Percentiles rank a stretch among this genome's conserved stretches.
Evolutionary conservation across 2,113 vertebrate genomes (phyloP).

Genomic region (Oncorhynchus masou): DNA sequence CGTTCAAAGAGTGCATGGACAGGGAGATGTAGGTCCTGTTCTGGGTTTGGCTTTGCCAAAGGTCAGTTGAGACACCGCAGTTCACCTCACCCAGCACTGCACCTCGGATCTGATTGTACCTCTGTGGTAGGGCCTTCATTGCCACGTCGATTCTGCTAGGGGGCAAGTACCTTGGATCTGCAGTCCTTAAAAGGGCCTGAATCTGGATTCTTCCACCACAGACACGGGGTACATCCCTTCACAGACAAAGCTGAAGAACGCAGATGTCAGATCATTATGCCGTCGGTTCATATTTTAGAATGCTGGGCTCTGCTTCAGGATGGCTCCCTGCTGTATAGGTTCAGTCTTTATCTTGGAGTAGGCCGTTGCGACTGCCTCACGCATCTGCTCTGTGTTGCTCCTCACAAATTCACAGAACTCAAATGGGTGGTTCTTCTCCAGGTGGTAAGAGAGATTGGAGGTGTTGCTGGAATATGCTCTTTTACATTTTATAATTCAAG

Average conservation of each 20-base stretch:
- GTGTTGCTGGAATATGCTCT: slow-evolving; percentile 90
- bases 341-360: slow-evolving; percentile 82
- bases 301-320: slow-evolving; percentile 64
- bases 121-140: slow-evolving; percentile 77
- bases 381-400: slow-evolving; percentile 86
- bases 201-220: slow-evolving; percentile 84
- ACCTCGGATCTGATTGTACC: slow-evolving; percentile 72
- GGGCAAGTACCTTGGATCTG: slow-evolving; percentile 79
- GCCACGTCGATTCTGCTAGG: slow-evolving; percentile 74
- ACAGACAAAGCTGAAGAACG: slow-evolving; percentile 78
- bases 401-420: slow-evolving; percentile 86
- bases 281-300: slow-evolving; percentile 63
- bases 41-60: slow-evolving; percentile 80
- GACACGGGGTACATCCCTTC: slow-evolving; percentile 83
- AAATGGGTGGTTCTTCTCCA: slow-evolving; percentile 85
- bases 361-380: slow-evolving; percentile 79
- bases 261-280: slow-evolving; percentile 80
- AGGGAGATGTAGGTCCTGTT: slow-evolving; percentile 79
- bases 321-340: slow-evolving; percentile 63
- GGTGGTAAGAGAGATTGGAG: slow-evolving; percentile 88
- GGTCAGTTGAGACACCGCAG: slow-evolving; percentile 80
- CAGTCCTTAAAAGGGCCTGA: slow-evolving; percentile 72
- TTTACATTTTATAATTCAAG: neutral
- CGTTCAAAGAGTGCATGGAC: slow-evolving; percentile 74
- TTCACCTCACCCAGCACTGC: slow-evolving; percentile 76